Evolutionary conservation across 2,888 invertebrate genomes (phyloP).

Genomic region (Stictocephala bisonia): DNA sequence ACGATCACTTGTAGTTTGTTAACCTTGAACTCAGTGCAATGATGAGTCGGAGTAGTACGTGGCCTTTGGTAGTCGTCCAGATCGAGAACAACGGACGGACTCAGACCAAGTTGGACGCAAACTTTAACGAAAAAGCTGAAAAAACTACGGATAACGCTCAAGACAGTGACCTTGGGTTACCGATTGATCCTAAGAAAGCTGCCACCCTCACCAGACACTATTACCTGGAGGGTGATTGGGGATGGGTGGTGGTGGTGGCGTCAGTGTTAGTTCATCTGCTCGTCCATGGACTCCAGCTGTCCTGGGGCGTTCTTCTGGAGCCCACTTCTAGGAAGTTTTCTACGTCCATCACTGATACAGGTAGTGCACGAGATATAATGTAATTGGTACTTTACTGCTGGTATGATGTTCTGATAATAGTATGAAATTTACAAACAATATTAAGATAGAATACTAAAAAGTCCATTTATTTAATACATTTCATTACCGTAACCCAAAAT

Average conservation of each 20-base stretch:
- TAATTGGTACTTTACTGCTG: no score
- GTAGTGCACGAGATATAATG: no score
- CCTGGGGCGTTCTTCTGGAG: constrained; percentile 67
- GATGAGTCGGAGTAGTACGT: constrained; percentile 54
- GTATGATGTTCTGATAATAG: no score
- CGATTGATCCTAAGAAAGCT: constrained; percentile 46
- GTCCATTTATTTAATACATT: no score
- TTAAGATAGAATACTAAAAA: no score
- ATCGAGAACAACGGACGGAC: constrained; percentile 51
- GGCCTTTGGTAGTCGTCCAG: constrained; percentile 55
- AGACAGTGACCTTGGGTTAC: constrained; percentile 12
- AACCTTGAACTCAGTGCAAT: constrained; percentile 27
- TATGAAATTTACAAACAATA: no score
- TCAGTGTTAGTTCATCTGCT: constrained; percentile 79
- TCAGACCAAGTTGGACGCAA: constrained; percentile 48
- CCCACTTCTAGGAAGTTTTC: constrained; percentile 50
- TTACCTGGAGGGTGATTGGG: constrained; percentile 91
- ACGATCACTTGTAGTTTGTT: no score
- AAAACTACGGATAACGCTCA: constrained; percentile 7
- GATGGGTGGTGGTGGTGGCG: constrained; percentile 82
- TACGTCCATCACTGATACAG: constrained; percentile 40
- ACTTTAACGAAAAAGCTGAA: constrained; percentile 45
- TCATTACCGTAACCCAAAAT: no score
- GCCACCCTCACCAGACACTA: constrained; percentile 72
- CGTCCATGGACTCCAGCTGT: constrained; percentile 80